phyloP scores from a whole-genome alignment of 1,140 invertebrate species.

The Drosophila nikananu region DNA sequence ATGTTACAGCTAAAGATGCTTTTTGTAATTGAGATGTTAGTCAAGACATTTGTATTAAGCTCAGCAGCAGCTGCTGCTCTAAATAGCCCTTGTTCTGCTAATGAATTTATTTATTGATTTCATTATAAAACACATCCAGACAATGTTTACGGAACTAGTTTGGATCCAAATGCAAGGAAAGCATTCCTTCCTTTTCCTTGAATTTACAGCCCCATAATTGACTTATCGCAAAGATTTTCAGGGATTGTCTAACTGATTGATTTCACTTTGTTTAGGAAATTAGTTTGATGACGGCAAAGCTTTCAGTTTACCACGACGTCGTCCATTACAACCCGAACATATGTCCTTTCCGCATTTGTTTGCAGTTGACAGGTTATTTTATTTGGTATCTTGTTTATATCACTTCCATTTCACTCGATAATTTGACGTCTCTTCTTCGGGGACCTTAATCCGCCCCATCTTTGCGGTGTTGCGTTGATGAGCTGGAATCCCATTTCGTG shows the following conservation, averaged over 20 bases:
- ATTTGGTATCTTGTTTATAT: slow-evolving; percentile 47
- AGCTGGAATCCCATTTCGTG: slow-evolving; percentile 53
- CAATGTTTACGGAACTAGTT: slow-evolving; percentile 2
- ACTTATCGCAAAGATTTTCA: neutral
- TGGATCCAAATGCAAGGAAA: neutral
- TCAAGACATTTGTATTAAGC: slow-evolving; percentile 18
- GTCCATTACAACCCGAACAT: slow-evolving; percentile 6
- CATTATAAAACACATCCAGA: neutral
- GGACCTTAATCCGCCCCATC: slow-evolving; percentile 44
- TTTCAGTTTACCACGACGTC: neutral
- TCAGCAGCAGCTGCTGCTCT: neutral
- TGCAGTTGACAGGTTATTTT: slow-evolving; percentile 60
- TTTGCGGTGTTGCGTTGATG: slow-evolving; percentile 57
- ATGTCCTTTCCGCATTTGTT: slow-evolving; percentile 16
- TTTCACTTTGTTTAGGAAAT: slow-evolving; percentile 10
- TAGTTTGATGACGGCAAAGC: slow-evolving; percentile 1
- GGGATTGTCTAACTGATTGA: slow-evolving; percentile 6
- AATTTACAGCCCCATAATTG: neutral
- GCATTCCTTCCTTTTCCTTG: neutral
- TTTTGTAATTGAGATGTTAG: slow-evolving; percentile 47
- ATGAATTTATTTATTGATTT: slow-evolving; percentile 35
- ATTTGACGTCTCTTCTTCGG: slow-evolving; percentile 36
- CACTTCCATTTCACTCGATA: slow-evolving; percentile 40
- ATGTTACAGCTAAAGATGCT: slow-evolving; percentile 42
- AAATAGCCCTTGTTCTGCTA: neutral